Evolutionary conservation across 2,797 vertebrate genomes (phyloP).

Genomic region (Ctenosaura bakeri): DNA sequence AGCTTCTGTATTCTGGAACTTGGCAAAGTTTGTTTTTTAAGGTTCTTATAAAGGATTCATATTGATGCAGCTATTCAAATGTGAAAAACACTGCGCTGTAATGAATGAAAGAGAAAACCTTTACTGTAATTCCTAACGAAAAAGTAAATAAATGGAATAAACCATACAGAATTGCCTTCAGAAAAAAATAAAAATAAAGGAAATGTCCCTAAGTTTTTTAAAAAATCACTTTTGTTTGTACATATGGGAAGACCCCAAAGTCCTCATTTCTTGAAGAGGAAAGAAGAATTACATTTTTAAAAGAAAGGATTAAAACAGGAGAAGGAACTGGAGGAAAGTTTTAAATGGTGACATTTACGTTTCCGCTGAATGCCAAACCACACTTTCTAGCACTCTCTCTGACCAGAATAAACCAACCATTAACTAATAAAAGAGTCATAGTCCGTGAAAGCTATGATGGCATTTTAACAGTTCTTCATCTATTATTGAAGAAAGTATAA

Average conservation of each 20-base stretch:
- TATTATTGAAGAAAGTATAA: slow-evolving; percentile 75
- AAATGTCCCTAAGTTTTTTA: slow-evolving; percentile 68
- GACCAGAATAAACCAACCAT: slow-evolving; percentile 76
- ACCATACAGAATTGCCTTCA: slow-evolving; percentile 77
- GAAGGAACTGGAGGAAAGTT: slow-evolving; percentile 68
- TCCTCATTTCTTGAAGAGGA: slow-evolving; percentile 54
- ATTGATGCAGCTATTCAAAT: slow-evolving; percentile 86
- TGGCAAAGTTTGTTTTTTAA: slow-evolving; percentile 86
- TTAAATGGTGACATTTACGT: slow-evolving; percentile 68
- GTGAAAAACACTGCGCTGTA: slow-evolving; percentile 82
- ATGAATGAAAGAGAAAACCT: slow-evolving; percentile 84
- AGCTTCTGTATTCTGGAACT: slow-evolving; percentile 86
- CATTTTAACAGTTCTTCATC: slow-evolving; percentile 76
- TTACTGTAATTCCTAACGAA: slow-evolving; percentile 80
- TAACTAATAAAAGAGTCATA: slow-evolving; percentile 75
- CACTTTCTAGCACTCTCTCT: slow-evolving; percentile 75
- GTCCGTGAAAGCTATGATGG: slow-evolving; percentile 71
- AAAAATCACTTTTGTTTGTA: slow-evolving; percentile 46
- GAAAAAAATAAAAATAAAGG: slow-evolving; percentile 66
- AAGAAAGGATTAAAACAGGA: slow-evolving; percentile 64
- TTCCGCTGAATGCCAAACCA: slow-evolving; percentile 72
- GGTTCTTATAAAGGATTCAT: slow-evolving; percentile 87
- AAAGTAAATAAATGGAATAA: slow-evolving; percentile 82
- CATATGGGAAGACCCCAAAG: slow-evolving; percentile 51
- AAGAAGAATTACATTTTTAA: slow-evolving; percentile 58